Base-by-base conservation (phyloP, 2,797 vertebrate species). In the Peromyscus nudipes region DNA sequence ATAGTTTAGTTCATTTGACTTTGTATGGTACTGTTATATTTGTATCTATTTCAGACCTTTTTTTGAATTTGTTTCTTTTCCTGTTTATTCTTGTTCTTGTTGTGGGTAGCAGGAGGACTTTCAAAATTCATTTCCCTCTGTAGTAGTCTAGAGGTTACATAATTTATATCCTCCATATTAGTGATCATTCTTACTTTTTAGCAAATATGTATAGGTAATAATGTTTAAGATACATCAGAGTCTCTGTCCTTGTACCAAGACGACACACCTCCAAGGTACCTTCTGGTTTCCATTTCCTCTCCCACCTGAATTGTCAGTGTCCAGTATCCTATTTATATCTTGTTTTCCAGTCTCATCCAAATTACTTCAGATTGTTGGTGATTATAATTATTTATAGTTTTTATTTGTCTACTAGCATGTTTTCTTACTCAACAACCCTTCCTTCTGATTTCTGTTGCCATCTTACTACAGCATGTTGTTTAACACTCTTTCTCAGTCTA, bases 41-140 rank as follows among this genome's bases (percentile, higher is more conserved):
- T 80, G 31, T 92, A 86, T 49, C 21, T 95, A 40, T 95, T 93
- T 95, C 87, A 95, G 79, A 88, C 25, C 83, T 62, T 85, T 86
- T 71, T 96, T 92, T 94, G 62, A 94, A 23, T 88, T 85, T 17
- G 1, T 62, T n/a, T 69, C 37, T 52, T 85, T 90, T 95, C 52
- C 37, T 73, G 0, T 71, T 64, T 84, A 27, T 90, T 85, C 79
- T 75, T 57, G 79, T 52, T 37, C 64, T 86, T 64, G 31, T 73
- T 82, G 83, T 95, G 49, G 27, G 14, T 71, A n/a, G 83, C 34
- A 11, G 64, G 34, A 94, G 65, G 43, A 52, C 69, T 94, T 95
- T 0, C 0, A 73, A 95, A 79, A 25, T 77, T 40, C 1, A 11
- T 55, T 55, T 60, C 21, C 79, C 86, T 23, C 49, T 75, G 13